Base-by-base conservation (phyloP, 1,140 invertebrate genomes). In the Hormaphis cornu region DNA sequence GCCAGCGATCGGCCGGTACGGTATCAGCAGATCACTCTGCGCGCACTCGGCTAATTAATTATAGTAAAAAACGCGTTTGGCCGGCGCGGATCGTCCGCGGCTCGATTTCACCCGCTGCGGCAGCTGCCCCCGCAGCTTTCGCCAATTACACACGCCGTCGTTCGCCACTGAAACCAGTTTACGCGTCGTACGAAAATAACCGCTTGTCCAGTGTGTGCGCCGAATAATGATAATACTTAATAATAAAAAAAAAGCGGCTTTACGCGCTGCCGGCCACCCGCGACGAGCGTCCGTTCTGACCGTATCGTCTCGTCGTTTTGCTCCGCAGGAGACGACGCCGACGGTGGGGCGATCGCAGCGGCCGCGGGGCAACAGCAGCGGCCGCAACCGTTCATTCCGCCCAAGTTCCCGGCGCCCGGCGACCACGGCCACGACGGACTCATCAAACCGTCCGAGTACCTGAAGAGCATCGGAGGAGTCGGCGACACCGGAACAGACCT, bases 371-470 rank as follows among this genome's bases (percentile, higher is more conserved):
- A 88, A 79, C 81, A 89, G 78, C 89, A 91, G 78, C 83, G 89
- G 78, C 89, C 86, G 73, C 79, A 91, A 70, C 89, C 90, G 71
- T 93, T 94, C 81, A 88, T 94, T 76, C 90, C 90, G 50, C 91
- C 91, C 26, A 89, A 89, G 77, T 93, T 94, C 80, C 86, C 86
- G 20, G 54, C 50, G 33, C 83, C 84, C 75, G 82, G 81, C 73
- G 82, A 73, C 81, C 40, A 53, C 81, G 73, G 74, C 82, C 26
- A 80, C 71, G 83, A 86, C 88, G 56, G 87, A 91, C 76, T 84
- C 86, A 92, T 95, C 75, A 94, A 94, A 76, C 92, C 92, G 44
- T 92, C 90, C 37, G 91, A 95, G 78, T 95, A 95, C 79, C 81
- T 95, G 70, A 86, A 86, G 74, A 90, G 88, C 75, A 89, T 93